A percentile compares a stretch with the other conserved stretches of the same genome.
phyloP scores from a whole-genome alignment of 2,113 vertebrate genomes.

The Neolamprologus hecqui region DNA sequence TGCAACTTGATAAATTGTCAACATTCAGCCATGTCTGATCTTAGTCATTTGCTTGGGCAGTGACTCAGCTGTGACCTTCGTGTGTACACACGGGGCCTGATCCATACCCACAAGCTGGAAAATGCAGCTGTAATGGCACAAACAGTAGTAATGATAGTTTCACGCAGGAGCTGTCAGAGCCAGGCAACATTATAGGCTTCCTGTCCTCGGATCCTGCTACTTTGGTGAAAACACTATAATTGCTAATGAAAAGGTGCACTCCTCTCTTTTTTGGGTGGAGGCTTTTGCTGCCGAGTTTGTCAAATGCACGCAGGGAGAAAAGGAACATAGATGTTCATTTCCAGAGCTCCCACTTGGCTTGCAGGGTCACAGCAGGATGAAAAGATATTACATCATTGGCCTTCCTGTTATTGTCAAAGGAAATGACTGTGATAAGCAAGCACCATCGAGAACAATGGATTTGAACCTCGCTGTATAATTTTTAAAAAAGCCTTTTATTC shows the following conservation, averaged over 20 bases:
- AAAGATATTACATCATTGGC: conserved; percentile 3
- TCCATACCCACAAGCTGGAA: not conserved
- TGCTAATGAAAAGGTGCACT: conserved; percentile 33
- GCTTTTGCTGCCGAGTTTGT: not conserved
- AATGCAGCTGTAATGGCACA: conserved; percentile 6
- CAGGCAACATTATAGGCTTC: not conserved
- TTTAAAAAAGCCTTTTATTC: rapidly evolving
- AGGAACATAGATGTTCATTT: not conserved
- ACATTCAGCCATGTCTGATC: conserved; percentile 1
- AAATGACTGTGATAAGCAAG: conserved; percentile 22
- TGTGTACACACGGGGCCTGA: not conserved
- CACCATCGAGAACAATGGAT: conserved; percentile 9
- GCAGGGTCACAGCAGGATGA: conserved; percentile 29
- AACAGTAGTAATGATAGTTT: conserved; percentile 27
- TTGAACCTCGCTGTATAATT: not conserved
- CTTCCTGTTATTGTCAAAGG: conserved; percentile 52
- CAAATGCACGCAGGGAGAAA: not conserved
- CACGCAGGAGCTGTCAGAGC: not conserved
- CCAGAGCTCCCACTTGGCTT: not conserved
- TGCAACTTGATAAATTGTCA: not conserved
- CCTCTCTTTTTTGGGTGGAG: not conserved
- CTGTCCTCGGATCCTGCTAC: not conserved
- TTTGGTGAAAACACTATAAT: conserved; percentile 29
- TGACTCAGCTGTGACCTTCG: conserved; percentile 38
- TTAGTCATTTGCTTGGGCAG: not conserved